A percentile compares a stretch with the other conserved stretches of the same genome.
These are phyloP conservation scores for Listrodromus nycthemerus DNA, from an alignment of 2,888 invertebrate species.

Conservation along the genomic window DNA sequence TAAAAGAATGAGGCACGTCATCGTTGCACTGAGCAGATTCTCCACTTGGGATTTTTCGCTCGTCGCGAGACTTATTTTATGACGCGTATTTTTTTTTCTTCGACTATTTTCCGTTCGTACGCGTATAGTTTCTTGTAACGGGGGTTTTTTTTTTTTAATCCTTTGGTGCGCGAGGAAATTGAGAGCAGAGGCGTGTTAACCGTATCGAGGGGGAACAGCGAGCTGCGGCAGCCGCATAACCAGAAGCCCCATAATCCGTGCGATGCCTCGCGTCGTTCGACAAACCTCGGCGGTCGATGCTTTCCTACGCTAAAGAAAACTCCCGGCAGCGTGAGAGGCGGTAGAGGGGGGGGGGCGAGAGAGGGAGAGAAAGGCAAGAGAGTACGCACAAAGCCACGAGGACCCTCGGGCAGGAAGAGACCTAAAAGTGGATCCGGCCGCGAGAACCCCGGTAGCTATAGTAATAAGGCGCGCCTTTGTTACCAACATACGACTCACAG, in stretches of 20 bases:
- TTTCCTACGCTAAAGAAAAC: slow-evolving; percentile 54
- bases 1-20: neutral
- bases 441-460: slow-evolving; percentile 19
- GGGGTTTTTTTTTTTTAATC: slow-evolving; percentile 7
- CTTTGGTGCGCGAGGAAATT: slow-evolving; percentile 27
- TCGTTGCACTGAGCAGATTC: slow-evolving; percentile 8
- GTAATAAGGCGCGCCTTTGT: slow-evolving; percentile 51
- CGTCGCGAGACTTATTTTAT: neutral
- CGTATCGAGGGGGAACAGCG: slow-evolving; percentile 28
- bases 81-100: neutral
- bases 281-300: slow-evolving; percentile 38
- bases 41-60: neutral
- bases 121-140: neutral
- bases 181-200: slow-evolving; percentile 38
- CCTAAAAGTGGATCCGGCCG: slow-evolving; percentile 55
- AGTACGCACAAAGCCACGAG: slow-evolving; percentile 19
- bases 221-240: slow-evolving; percentile 6
- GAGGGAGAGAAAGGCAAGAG: neutral
- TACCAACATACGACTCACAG: slow-evolving; percentile 45
- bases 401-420: slow-evolving; percentile 39
- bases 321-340: neutral
- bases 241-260: slow-evolving; percentile 47
- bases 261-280: slow-evolving; percentile 48
- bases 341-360: neutral
- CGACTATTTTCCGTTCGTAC: neutral